Conservation (phyloP, 2,113 vertebrate genomes). For the Hystrix cristata region DNA sequence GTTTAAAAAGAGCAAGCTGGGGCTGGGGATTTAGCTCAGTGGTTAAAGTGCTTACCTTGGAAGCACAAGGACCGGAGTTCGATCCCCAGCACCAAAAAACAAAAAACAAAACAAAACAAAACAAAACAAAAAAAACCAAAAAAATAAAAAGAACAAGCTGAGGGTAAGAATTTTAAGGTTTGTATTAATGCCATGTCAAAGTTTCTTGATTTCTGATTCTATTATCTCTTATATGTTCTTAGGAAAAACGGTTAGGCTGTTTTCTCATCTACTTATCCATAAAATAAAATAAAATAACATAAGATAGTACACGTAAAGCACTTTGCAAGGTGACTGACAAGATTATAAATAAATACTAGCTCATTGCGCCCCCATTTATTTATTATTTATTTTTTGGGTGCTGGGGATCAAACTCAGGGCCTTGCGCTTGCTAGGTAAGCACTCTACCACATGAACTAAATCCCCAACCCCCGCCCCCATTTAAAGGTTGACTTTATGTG, state of each 20-base stretch:
- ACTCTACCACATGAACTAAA: no score
- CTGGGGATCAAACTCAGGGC: no score
- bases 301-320: conserved; percentile 29
- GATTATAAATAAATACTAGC: conserved; percentile 34
- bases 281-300: conserved; percentile 63
- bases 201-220: conserved; percentile 27
- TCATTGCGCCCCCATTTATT: not conserved
- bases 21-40: not conserved
- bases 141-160: not conserved
- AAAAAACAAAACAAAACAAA: no score
- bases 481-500: conserved; percentile 35
- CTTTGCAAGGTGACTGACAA: conserved; percentile 26
- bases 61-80: no score
- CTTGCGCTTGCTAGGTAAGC: no score
- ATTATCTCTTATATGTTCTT: conserved; percentile 24
- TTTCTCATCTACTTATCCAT: conserved; percentile 22
- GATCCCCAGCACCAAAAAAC: no score
- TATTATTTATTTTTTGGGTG: no score
- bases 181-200: conserved; percentile 17
- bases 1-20: not conserved
- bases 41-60: no score
- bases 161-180: not conserved
- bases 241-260: conserved; percentile 43
- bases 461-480: not conserved
- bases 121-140: not conserved